Base-by-base conservation (phyloP, 2,113 vertebrate species). In the Crotalus horridus region DNA sequence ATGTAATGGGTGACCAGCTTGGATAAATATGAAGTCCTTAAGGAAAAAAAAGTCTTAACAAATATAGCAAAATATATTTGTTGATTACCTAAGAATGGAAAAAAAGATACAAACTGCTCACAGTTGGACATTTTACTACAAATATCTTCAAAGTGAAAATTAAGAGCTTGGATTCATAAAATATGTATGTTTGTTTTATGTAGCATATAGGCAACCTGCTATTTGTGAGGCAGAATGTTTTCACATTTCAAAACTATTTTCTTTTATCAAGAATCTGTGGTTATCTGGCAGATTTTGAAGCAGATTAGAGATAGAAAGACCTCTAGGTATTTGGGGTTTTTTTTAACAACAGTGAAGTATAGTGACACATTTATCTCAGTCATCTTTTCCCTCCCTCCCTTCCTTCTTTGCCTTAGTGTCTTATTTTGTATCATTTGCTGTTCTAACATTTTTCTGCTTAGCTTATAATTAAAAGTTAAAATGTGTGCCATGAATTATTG, bases 141-240 rank as follows among this genome's bases (percentile, higher is more conserved):
- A 96, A 94, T 64, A 74, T 89, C 96, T 92, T 94, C 58, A 93
- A 93, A 89, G 56, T 96, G 90, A 95, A 93, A 54, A 88, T 95
- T 94, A 96, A 94, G 55, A 85, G 53, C 94, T 91, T 95, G 10
- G 87, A 95, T 95, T 96, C 92, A 85, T 95, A 91, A 96, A 96
- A 95, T 17, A 93, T 94, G 55, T 93, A 91, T 92, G 51, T 87
- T 91, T 81, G 94, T 5, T 90, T 97, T 93, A 94, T 96, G 53
- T 74, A 94, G 87, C 54, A 93, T 87, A n/a, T 13, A 4, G 12
- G 59, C 92, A 90, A 33, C 91, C 86, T 94, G 33, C 87, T 13
- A 95, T 94, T 58, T 86, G 39, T 24, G 92, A 96, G 81, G 93
- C 94, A 94, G 9, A 89, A 59, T 94, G 88, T 51, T 0, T 55